Conservation (phyloP, 2,888 invertebrate genomes). For the Eudasyphora cyanicolor region DNA sequence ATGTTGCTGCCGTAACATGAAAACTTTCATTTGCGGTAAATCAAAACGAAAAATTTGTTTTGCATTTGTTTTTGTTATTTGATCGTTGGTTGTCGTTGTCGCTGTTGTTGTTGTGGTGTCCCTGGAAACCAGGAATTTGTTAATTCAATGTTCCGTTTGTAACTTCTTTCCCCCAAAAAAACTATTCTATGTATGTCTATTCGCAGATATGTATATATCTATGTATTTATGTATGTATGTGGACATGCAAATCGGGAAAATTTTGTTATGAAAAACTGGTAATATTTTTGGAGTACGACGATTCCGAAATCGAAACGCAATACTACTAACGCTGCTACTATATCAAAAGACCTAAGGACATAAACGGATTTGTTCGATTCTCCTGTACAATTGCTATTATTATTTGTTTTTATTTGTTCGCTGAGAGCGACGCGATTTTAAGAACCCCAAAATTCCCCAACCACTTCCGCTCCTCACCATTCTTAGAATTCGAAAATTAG, state of each 20-base stretch:
- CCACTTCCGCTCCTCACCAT: no score
- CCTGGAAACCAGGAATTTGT: slow-evolving; percentile 78
- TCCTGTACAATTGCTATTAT: not conserved
- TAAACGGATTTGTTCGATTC: not conserved
- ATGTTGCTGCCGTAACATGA: slow-evolving; percentile 3
- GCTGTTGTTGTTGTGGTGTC: slow-evolving; percentile 70
- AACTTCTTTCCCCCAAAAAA: slow-evolving; percentile 66
- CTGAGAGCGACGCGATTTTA: not conserved
- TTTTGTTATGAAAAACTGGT: slow-evolving; percentile 17
- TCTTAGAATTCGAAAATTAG: slow-evolving; percentile 43
- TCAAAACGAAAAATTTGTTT: slow-evolving; percentile 34
- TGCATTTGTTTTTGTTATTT: slow-evolving; percentile 37
- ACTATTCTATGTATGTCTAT: not conserved
- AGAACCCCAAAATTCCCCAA: not conserved
- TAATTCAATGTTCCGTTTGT: slow-evolving; percentile 78
- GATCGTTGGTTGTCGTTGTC: not conserved
- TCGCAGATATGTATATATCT: not conserved
- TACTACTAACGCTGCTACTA: no score
- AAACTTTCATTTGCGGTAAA: slow-evolving; percentile 51
- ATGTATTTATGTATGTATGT: not conserved
- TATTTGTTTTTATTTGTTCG: not conserved
- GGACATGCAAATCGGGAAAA: slow-evolving; percentile 20
- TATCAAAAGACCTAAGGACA: no score
- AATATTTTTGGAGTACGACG: slow-evolving; percentile 25
- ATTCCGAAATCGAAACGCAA: not conserved